A percentile compares a stretch with the other conserved stretches of the same genome.
Conservation (phyloP, 2,888 invertebrate species). For the Trissolcus brochymenae region DNA sequence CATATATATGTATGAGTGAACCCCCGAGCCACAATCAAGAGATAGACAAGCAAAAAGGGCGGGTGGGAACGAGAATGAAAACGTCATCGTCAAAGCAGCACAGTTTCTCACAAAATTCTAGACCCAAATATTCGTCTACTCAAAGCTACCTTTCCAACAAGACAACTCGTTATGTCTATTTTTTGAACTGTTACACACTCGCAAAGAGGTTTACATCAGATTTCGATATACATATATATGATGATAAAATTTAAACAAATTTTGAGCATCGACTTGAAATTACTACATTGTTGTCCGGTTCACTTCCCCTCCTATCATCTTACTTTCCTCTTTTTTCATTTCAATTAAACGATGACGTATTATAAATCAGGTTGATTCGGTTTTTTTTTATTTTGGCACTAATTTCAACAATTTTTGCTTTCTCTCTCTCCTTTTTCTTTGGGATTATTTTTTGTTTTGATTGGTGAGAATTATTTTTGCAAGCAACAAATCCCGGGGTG, state of each 20-base stretch:
- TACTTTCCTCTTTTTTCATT: background rate
- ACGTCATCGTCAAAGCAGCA: constrained; percentile 45
- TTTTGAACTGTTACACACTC: constrained; percentile 11
- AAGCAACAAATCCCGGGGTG: constrained; percentile 55
- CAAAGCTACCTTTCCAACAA: constrained; percentile 34
- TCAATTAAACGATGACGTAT: constrained; percentile 32
- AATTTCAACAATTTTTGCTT: background rate
- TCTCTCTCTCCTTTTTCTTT: constrained; percentile 16
- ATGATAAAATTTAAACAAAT: constrained; percentile 47
- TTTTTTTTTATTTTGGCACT: background rate
- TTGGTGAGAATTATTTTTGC: constrained; percentile 45
- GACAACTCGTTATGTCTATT: constrained; percentile 12
- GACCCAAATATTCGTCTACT: constrained; percentile 37
- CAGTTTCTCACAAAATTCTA: constrained; percentile 50
- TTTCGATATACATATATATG: constrained; percentile 66
- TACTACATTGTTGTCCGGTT: constrained; percentile 6
- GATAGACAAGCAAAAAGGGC: constrained; percentile 12
- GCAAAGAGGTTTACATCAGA: constrained; percentile 74
- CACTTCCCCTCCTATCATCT: constrained; percentile 5
- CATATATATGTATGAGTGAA: constrained; percentile 57
- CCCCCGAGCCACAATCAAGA: constrained; percentile 45
- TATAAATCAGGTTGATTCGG: constrained; percentile 4
- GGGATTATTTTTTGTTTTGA: background rate
- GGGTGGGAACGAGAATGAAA: constrained; percentile 23
- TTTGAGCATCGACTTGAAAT: constrained; percentile 20